phyloP scores from a whole-genome alignment of 1,140 invertebrate species.

The Micrasema longulum region DNA sequence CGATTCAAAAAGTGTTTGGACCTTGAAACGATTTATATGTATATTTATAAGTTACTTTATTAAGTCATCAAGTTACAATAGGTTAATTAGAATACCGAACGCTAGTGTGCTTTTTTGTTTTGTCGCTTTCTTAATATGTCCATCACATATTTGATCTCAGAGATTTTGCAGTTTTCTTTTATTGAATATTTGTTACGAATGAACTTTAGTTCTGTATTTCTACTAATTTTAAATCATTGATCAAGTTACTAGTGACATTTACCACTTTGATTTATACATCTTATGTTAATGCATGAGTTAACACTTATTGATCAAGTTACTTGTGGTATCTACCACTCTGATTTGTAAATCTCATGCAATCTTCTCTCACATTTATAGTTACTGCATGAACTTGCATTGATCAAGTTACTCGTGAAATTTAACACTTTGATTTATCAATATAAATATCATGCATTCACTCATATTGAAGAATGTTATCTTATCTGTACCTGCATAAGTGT shows the following conservation, averaged over 20 bases:
- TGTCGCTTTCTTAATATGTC: conserved; percentile 53
- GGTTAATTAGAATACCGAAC: conserved; percentile 49
- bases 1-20: conserved; percentile 23
- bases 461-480: conserved; percentile 26
- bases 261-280: not conserved
- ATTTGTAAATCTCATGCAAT: conserved; percentile 1
- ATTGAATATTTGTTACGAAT: conserved; percentile 36
- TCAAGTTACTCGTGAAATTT: conserved; percentile 15
- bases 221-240: conserved; percentile 3
- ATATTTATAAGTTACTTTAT: conserved; percentile 30
- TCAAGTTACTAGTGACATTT: conserved; percentile 2
- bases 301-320: too few relatives aligned
- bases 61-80: conserved; percentile 13
- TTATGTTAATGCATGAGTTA: not conserved
- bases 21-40: conserved; percentile 39
- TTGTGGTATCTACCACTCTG: too few relatives aligned
- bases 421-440: conserved; percentile 7
- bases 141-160: conserved; percentile 53
- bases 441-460: conserved; percentile 11
- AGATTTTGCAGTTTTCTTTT: conserved; percentile 51
- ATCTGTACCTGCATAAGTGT: conserved; percentile 30
- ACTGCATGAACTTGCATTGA: not conserved
- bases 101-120: conserved; percentile 53
- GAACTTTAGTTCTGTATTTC: conserved; percentile 21
- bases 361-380: conserved; percentile 23